phyloP scores from a whole-genome alignment of 2,113 vertebrate genomes.

The Petromus typicus region DNA sequence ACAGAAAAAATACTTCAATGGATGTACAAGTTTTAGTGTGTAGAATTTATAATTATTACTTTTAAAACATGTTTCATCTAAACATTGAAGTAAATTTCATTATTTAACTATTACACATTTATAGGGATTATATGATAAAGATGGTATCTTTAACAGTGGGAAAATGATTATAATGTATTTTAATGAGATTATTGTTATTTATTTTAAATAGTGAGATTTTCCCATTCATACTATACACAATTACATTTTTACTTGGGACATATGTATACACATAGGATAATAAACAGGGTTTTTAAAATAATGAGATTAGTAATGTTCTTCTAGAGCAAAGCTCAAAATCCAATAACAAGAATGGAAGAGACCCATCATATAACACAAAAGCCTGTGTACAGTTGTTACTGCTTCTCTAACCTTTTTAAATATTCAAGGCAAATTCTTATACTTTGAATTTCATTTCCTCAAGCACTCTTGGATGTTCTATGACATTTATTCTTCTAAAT shows the following conservation, averaged over 20 bases:
- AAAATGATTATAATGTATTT: neutral
- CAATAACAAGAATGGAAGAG: neutral
- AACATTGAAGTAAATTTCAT: neutral
- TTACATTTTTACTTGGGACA: neutral
- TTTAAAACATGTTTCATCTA: neutral
- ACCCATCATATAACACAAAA: neutral
- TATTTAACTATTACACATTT: neutral
- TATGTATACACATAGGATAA: neutral
- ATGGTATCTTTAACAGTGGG: neutral
- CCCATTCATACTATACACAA: neutral
- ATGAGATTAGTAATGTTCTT: neutral
- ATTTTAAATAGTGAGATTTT: neutral
- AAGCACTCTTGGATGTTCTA: neutral
- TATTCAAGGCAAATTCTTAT: neutral
- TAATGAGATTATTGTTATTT: neutral
- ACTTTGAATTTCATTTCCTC: neutral
- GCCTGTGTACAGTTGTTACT: neutral
- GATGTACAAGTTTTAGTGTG: neutral
- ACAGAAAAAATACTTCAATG: neutral
- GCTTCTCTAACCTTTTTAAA: neutral
- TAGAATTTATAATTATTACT: neutral
- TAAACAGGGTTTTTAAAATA: neutral
- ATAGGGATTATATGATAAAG: neutral
- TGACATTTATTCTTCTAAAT: neutral
- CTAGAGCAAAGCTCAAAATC: neutral